These are phyloP conservation scores for Metridium senile DNA, from an alignment of 92 coral and sea anemone genomes.

Conservation along the genomic window DNA sequence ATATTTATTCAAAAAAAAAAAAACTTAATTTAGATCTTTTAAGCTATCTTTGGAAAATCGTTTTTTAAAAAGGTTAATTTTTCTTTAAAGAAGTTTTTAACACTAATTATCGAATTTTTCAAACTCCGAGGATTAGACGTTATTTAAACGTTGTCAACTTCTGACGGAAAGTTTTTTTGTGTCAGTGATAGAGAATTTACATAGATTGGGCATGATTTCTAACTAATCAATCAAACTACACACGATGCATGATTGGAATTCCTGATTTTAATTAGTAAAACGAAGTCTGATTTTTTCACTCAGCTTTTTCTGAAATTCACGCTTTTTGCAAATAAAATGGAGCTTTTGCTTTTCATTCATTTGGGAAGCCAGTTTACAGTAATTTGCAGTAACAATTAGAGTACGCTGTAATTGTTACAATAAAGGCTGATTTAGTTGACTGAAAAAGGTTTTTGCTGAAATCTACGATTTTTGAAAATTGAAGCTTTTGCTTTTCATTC, in stretches of 20 bases:
- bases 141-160: neutral
- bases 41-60: no score
- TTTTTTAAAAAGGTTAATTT: no score
- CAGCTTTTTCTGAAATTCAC: no score
- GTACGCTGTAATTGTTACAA: neutral
- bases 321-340: no score
- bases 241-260: neutral
- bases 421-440: neutral
- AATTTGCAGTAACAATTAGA: neutral
- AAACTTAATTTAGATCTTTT: no score
- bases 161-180: neutral
- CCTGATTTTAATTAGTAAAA: neutral
- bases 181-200: neutral
- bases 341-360: neutral
- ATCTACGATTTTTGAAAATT: no score
- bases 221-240: neutral
- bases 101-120: neutral
- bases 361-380: neutral
- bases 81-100: neutral
- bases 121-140: neutral
- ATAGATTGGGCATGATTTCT: neutral
- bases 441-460: no score
- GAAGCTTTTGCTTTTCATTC: neutral
- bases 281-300: no score
- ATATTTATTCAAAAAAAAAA: no score